Evolutionary conservation across 2,888 invertebrate species (phyloP).

Genomic region (Drosophila mercatorum): DNA sequence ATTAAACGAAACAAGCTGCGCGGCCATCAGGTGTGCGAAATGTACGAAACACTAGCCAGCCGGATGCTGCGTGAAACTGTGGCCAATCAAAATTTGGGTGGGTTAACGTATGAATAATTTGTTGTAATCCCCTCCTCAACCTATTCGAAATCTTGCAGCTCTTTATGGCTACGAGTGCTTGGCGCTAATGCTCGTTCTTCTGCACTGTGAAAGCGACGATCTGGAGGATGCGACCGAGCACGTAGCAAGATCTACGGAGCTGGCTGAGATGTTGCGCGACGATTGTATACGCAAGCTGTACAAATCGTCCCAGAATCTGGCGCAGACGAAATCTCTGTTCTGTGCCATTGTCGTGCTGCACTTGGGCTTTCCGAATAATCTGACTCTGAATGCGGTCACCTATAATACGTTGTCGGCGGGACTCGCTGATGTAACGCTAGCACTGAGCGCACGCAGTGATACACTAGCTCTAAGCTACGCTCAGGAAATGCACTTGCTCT

Average conservation of each 20-base stretch:
- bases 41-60: conserved; percentile 40
- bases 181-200: conserved; percentile 49
- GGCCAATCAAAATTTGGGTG: conserved; percentile 36
- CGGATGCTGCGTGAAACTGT: conserved; percentile 27
- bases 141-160: conserved; percentile 16
- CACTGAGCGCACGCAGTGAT: not conserved
- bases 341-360: conserved; percentile 48
- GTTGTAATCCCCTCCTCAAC: not conserved
- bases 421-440: conserved; percentile 3
- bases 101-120: not conserved
- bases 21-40: conserved; percentile 24
- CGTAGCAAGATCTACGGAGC: not conserved
- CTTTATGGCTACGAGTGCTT: conserved; percentile 57
- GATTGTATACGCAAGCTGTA: conserved; percentile 40
- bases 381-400: conserved; percentile 23
- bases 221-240: conserved; percentile 18
- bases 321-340: conserved; percentile 36
- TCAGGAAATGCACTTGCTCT: conserved; percentile 45
- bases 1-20: conserved; percentile 41
- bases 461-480: conserved; percentile 16
- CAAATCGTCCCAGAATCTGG: conserved; percentile 15
- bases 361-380: conserved; percentile 14
- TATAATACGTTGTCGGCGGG: conserved; percentile 44
- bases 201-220: conserved; percentile 18
- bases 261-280: conserved; percentile 32